phyloP scores from a whole-genome alignment of 2,797 vertebrate genomes.

The Petrocephalus schoutedeni region DNA sequence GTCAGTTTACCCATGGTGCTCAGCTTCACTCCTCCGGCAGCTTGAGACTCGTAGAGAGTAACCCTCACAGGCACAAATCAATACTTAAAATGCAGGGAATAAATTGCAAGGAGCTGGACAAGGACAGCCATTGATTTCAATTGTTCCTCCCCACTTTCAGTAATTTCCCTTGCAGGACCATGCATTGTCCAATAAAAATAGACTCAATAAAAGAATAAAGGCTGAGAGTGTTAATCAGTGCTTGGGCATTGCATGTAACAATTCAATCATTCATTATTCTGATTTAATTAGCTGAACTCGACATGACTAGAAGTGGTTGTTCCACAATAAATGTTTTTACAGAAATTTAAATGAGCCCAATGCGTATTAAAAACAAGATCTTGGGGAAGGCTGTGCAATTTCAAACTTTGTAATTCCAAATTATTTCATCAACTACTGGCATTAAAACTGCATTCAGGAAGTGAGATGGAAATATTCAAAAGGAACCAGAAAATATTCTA shows the following conservation, averaged over 20 bases:
- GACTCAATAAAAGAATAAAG: not conserved
- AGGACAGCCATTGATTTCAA: constrained; percentile 3
- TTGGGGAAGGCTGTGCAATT: not conserved
- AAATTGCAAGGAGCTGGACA: not conserved
- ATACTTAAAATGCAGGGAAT: constrained; percentile 6
- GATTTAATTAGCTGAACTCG: not conserved
- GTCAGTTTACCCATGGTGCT: not conserved
- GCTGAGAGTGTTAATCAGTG: not conserved
- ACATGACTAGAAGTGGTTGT: not conserved
- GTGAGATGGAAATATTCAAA: not conserved
- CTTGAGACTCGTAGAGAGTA: not conserved
- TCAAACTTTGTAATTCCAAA: not conserved
- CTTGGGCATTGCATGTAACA: not conserved
- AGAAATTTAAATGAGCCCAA: not conserved
- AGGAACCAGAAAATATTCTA: not conserved
- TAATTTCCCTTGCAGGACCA: not conserved
- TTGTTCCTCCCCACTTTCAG: not conserved
- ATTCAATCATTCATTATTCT: not conserved
- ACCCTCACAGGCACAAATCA: not conserved
- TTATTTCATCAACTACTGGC: not conserved
- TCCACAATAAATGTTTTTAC: not conserved
- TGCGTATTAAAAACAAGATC: not conserved
- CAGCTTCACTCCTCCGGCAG: not conserved
- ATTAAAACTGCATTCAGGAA: not conserved
- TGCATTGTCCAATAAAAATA: not conserved